A percentile compares a stretch with the other conserved stretches of the same genome.
Conservation (phyloP, 2,888 invertebrate species). For the Cosmia pyralina region DNA sequence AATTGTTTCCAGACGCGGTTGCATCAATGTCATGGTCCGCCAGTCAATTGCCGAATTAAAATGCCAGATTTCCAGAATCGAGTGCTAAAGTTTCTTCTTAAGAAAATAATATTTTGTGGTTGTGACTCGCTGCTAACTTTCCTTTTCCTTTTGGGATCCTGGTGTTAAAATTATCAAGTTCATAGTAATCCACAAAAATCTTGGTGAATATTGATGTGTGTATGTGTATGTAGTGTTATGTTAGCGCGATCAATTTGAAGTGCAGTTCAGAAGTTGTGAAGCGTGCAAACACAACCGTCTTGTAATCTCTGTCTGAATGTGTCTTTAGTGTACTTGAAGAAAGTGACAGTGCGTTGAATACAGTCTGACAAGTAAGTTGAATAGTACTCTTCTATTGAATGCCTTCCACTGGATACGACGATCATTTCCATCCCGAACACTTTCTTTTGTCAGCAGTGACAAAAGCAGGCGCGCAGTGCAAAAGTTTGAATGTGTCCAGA, state of each 20-base stretch:
- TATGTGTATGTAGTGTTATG: not conserved
- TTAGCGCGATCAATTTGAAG: constrained; percentile 15
- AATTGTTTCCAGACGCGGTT: not conserved
- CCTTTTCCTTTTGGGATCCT: not conserved
- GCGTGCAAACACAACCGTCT: constrained; percentile 17
- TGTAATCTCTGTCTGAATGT: constrained; percentile 18
- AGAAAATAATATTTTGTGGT: constrained; percentile 4
- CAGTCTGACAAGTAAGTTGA: constrained; percentile 37
- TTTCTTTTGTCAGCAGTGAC: constrained; percentile 44
- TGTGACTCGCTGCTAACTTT: not conserved
- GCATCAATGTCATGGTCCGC: not conserved
- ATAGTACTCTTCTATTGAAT: constrained; percentile 26
- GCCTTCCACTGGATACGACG: constrained; percentile 10
- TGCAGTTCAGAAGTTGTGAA: constrained; percentile 14
- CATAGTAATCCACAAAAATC: not conserved
- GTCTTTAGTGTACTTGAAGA: constrained; percentile 21
- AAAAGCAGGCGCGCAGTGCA: constrained; percentile 21
- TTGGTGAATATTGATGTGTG: not conserved
- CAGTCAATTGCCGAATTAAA: not conserved
- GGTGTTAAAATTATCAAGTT: constrained; percentile 18
- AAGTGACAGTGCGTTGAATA: constrained; percentile 29
- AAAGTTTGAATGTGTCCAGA: constrained; percentile 55
- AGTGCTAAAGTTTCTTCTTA: not conserved
- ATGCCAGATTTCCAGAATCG: constrained; percentile 11
- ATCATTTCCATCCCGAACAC: constrained; percentile 25